Evolutionary conservation across 1,140 invertebrate species (phyloP), one percentile per base, ranked within the genome.

Genomic region (Patella vulgata): DNA sequence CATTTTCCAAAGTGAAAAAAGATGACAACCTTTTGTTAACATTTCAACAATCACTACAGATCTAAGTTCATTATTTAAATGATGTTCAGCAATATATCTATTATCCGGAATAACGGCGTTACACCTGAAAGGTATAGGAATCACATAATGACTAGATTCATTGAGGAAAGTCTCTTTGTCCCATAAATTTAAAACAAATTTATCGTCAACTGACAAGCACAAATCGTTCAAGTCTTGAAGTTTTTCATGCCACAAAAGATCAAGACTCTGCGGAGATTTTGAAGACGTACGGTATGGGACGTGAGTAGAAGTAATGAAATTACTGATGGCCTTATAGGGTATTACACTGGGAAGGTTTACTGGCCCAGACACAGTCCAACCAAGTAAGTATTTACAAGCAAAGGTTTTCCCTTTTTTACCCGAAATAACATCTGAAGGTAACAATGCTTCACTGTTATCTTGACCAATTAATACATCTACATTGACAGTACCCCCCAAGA

Each of bases 61-160:
- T n/a, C n/a, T n/a, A n/a, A n/a, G n/a, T n/a, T n/a, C n/a, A n/a
- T n/a, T n/a, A n/a, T n/a, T n/a, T n/a, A n/a, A n/a, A n/a, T n/a
- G n/a, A n/a, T n/a, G n/a, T n/a, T n/a, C n/a, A n/a, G 65, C 59
- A 14, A 60, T 14, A n/a, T 47, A 1, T 19, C 39, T 19, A 39
- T 66, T 62, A 25, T 66, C 51, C 11, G 55, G 50, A 4, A 63
- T 14, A 23, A 2, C 19, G 9, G 43, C 8, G 12, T 48, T 23
- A 17, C 60, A 50, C 14, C 14, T 36, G 14, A 8, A 36, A 14
- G 33, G 33, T 8, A 36, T 36, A 14, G 33, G 33, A 36, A 36
- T 14, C 33, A 36, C 33, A 36, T 36, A 36, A 36, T 36, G 33
- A 14, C 33, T 14, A 36, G 5, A 8, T 5, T 14, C 33, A 36